A percentile compares a stretch with the other conserved stretches of the same genome.
Conservation (phyloP, 37 sponge, comb jelly and placozoan genomes). For the Chondrosia reniformis region DNA sequence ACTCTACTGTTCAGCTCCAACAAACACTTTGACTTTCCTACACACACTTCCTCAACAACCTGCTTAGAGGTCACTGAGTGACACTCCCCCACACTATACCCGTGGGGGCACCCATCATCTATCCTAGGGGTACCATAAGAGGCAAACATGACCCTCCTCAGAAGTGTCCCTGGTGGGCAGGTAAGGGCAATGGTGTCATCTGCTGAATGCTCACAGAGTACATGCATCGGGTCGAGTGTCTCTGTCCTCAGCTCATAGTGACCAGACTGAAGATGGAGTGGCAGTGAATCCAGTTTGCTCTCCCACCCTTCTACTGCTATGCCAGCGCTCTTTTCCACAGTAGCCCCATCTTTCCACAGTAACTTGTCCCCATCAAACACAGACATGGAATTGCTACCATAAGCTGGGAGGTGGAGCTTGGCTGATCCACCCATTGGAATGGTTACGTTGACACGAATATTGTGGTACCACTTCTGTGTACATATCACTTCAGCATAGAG, state of each 20-base stretch:
- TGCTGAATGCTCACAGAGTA: not conserved
- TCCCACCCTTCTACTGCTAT: not conserved
- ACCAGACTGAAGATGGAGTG: not conserved
- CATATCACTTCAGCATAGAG: conserved; percentile 14
- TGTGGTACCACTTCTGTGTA: not conserved
- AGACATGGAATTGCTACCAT: conserved; percentile 2
- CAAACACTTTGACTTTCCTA: not conserved
- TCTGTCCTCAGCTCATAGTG: not conserved
- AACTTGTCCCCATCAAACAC: conserved; percentile 4
- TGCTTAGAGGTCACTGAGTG: not conserved
- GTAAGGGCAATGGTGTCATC: not conserved
- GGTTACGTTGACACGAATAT: conserved; percentile 12
- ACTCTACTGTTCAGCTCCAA: not conserved
- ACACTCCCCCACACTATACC: not conserved
- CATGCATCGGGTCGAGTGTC: not conserved
- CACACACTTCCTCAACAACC: conserved; percentile 3
- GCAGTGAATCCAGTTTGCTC: not conserved
- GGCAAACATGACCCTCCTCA: conserved; percentile 5
- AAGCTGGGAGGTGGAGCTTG: conserved; percentile 16
- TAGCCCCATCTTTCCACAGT: conserved; percentile 3
- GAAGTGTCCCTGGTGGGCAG: not conserved
- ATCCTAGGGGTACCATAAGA: not conserved
- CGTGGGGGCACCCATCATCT: not conserved
- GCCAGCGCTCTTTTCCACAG: not conserved
- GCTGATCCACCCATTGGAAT: conserved; percentile 17